A percentile compares a stretch with the other conserved stretches of the same genome.
Evolutionary conservation across 2,797 vertebrate genomes (phyloP).

Genomic region (Coranthus polyacanthus): DNA sequence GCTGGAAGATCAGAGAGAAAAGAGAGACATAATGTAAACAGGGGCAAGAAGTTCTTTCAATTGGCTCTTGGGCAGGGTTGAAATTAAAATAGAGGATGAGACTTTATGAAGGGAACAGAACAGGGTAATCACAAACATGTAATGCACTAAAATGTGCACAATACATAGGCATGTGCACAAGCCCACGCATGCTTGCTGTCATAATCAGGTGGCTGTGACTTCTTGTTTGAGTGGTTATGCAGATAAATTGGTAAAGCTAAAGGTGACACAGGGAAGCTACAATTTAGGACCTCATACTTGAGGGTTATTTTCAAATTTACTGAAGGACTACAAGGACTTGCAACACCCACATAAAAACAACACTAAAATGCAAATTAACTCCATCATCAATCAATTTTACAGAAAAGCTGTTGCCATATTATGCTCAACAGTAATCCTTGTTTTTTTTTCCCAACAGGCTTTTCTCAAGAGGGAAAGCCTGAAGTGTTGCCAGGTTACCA

Average conservation of each 20-base stretch:
- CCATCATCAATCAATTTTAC: slow-evolving; percentile 18
- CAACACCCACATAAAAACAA: slow-evolving; percentile 28
- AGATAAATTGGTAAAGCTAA: slow-evolving; percentile 35
- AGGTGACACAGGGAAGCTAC: slow-evolving; percentile 30
- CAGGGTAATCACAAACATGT: not conserved
- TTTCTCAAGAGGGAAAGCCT: slow-evolving; percentile 62
- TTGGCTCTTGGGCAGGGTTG: too few species aligned
- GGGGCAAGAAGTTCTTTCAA: too few species aligned
- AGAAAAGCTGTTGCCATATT: slow-evolving; percentile 52
- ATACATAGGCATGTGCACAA: not conserved
- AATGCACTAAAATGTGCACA: slow-evolving; percentile 3
- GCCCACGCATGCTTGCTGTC: not conserved
- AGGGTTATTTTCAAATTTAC: slow-evolving; percentile 53
- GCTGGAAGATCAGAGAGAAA: too few species aligned
- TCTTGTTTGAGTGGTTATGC: slow-evolving; percentile 31
- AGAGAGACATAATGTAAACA: too few species aligned
- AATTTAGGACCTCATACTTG: slow-evolving; percentile 41
- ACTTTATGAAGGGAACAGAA: too few species aligned
- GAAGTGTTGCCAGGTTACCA: slow-evolving; percentile 71
- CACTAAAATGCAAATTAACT: slow-evolving; percentile 58
- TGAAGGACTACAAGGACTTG: slow-evolving; percentile 37
- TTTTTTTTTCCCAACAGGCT: slow-evolving; percentile 30
- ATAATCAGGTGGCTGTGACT: slow-evolving; percentile 34
- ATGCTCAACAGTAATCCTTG: slow-evolving; percentile 37
- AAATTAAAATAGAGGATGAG: too few species aligned